Evolutionary conservation across 2,797 vertebrate genomes (phyloP), one percentile per base, ranked within the genome.

Genomic region (Hephaestus fuliginosus): DNA sequence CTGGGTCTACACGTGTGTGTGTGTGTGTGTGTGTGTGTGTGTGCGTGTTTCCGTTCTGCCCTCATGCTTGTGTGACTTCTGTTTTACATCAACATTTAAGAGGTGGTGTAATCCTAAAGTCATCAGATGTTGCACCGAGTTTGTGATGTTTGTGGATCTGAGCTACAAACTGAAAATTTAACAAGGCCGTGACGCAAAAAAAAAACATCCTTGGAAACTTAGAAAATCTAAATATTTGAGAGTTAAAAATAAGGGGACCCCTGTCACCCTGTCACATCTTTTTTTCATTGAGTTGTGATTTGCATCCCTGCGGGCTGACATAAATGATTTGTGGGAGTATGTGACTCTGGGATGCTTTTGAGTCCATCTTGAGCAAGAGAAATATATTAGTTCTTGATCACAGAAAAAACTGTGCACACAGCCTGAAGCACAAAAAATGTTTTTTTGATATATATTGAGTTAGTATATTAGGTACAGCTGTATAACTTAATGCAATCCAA

Each of bases 1-100:
- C 82, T 76, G 75, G 77, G 82, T n/a, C n/a, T n/a, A n/a, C n/a
- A n/a, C 85, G 83, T 77, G 86, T 80, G 87, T 2, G 41, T 28
- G 22, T 63, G 68, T 61, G 55, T 76, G 72, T 51, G 22, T 46
- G 18, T 28, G 44, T 41, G 41, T 65, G 70, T 61, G 57, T 74
- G 73, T 44, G 22, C 33, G 8, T 14, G 30, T 49, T 48, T 71
- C 17, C 22, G 57, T 80, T 74, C 8, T 79, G 72, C 56, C 41
- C 49, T 14, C 57, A 44, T 67, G 51, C 53, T 64, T 58, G 63
- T 69, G 22, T 65, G 53, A 68, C n/a, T 36, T 74, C 44, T 65
- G 3, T 36, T 65, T 67, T 7, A 52, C 56, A 49, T 56, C 15
- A 78, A 75, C 22, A 65, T 78, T 77, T 74, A 17, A 73, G 25